Evolutionary conservation across 2,888 invertebrate species (phyloP).

Genomic region (Heliconius erato): DNA sequence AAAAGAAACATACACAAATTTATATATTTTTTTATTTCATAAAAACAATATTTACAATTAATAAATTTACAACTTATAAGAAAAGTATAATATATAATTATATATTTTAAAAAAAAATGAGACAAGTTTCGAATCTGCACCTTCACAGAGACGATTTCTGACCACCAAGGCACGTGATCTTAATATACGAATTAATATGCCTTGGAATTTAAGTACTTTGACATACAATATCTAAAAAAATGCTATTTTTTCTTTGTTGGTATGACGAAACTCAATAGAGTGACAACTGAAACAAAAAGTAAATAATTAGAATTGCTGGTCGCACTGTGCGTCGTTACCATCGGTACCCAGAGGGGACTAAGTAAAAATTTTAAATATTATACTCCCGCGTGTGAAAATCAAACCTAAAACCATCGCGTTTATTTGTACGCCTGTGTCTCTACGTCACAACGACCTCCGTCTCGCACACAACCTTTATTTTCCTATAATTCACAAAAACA

Average conservation of each 20-base stretch:
- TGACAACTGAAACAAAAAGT: slow-evolving; percentile 50
- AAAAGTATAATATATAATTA: neutral
- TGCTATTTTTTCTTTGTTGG: slow-evolving; percentile 49
- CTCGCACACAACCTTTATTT: neutral
- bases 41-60: neutral
- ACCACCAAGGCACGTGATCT: neutral
- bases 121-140: neutral
- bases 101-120: neutral
- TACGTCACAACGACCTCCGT: too few species aligned
- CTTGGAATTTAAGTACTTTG: neutral
- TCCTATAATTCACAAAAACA: neutral
- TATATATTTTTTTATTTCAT: neutral
- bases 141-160: neutral
- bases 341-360: too few species aligned
- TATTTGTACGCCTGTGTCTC: too few species aligned
- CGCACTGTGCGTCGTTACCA: neutral
- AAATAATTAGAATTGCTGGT: neutral
- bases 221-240: neutral
- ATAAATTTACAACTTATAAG: neutral
- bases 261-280: slow-evolving; percentile 49
- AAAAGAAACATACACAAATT: neutral
- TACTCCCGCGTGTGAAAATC: too few species aligned
- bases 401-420: too few species aligned
- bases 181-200: neutral
- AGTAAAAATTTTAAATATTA: too few species aligned